These are phyloP conservation scores for Sebastes oblongus DNA, from an alignment of 2,797 vertebrate species.

Conservation along the genomic window DNA sequence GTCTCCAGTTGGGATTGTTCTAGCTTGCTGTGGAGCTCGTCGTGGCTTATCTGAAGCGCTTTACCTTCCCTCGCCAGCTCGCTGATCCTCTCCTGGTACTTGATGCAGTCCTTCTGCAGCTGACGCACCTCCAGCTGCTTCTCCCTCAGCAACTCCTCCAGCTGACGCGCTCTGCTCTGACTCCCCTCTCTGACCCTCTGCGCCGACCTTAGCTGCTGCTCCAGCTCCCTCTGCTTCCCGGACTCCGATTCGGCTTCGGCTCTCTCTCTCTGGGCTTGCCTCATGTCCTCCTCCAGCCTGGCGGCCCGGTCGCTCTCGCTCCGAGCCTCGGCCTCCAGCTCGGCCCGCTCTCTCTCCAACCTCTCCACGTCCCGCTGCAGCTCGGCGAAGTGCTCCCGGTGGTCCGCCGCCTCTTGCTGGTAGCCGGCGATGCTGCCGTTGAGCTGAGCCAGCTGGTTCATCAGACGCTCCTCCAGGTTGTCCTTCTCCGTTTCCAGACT, in stretches of 20 bases:
- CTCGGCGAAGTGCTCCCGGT: constrained; percentile 77
- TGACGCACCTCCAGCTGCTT: constrained; percentile 96
- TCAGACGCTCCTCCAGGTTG: constrained; percentile 95
- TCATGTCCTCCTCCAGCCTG: constrained; percentile 90
- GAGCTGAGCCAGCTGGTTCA: constrained; percentile 98
- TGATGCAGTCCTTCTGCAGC: constrained; percentile 93
- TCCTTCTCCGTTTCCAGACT: constrained; percentile 91
- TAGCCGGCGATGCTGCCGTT: constrained; percentile 98
- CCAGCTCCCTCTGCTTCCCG: constrained; percentile 86
- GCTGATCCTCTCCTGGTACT: constrained; percentile 93
- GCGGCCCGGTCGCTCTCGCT: constrained; percentile 73
- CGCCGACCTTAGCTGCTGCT: constrained; percentile 88
- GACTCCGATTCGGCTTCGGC: constrained; percentile 83
- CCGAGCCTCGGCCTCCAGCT: constrained; percentile 79
- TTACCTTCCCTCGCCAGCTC: constrained; percentile 88
- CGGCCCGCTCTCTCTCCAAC: constrained; percentile 74
- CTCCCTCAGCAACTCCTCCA: constrained; percentile 94
- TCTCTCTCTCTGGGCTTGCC: constrained; percentile 86
- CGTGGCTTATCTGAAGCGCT: constrained; percentile 83
- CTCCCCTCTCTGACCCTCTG: constrained; percentile 84
- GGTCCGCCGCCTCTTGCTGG: constrained; percentile 90
- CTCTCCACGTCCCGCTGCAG: constrained; percentile 75
- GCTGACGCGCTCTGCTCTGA: constrained; percentile 87
- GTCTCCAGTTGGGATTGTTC: constrained; percentile 74
- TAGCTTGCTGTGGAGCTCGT: constrained; percentile 84